These are phyloP conservation scores for Petrocephalus zakoni DNA, from an alignment of 2,113 vertebrate genomes.

Conservation along the genomic window DNA sequence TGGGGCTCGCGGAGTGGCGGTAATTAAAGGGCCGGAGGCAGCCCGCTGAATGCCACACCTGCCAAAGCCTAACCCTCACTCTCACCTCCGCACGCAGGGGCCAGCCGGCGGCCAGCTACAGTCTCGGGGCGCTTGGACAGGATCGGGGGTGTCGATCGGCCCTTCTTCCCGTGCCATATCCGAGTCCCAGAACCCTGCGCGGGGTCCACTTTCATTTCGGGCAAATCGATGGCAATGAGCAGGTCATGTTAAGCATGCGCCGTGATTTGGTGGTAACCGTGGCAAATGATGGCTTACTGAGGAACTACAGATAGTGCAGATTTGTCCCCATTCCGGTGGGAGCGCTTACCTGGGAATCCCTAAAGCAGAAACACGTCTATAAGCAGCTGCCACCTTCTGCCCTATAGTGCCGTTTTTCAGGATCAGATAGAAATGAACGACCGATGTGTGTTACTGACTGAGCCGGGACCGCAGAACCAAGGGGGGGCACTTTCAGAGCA, in stretches of 20 bases:
- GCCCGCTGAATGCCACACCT: slow-evolving; percentile 57
- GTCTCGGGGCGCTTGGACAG: slow-evolving; percentile 31
- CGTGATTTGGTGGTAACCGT: neutral
- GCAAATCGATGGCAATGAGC: neutral
- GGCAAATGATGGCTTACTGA: neutral
- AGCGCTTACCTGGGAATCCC: neutral
- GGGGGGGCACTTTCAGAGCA: too few relatives aligned
- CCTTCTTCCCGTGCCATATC: neutral
- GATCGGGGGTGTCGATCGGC: neutral
- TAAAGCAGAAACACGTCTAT: neutral
- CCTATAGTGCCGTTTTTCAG: too few relatives aligned
- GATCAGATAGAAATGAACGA: too few relatives aligned
- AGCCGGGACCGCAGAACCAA: too few relatives aligned
- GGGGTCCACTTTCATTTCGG: neutral
- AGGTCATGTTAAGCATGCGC: neutral
- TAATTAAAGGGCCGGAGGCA: slow-evolving; percentile 73
- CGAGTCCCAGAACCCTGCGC: neutral
- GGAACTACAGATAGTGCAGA: neutral
- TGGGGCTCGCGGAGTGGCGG: slow-evolving; percentile 69
- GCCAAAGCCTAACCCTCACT: slow-evolving; percentile 27
- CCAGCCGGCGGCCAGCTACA: slow-evolving; percentile 56
- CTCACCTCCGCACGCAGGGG: slow-evolving; percentile 24
- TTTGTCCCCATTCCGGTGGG: neutral
- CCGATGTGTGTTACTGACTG: too few relatives aligned
- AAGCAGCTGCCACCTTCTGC: neutral